phyloP scores from a whole-genome alignment of 2,888 invertebrate species.

The Leucophora obtusa region DNA sequence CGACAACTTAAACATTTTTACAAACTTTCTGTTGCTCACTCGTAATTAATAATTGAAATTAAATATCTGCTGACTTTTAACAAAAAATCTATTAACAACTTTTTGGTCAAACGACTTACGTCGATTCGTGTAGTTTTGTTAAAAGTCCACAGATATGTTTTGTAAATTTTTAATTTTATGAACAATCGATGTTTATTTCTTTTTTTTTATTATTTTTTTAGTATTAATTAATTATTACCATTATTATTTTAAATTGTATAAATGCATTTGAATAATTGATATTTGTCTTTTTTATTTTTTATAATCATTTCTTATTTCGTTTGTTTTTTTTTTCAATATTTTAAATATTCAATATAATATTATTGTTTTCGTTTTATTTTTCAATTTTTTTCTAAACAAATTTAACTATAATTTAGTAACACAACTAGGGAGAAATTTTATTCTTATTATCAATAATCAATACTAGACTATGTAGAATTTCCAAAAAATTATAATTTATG shows the following conservation, averaged over 20 bases:
- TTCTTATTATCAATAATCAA: constrained; percentile 43
- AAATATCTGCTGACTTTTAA: no score
- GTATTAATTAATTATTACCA: constrained; percentile 36
- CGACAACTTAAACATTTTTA: no score
- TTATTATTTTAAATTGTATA: constrained; percentile 66
- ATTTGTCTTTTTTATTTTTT: constrained; percentile 58
- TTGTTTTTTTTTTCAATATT: constrained; percentile 61
- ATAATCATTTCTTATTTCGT: constrained; percentile 26
- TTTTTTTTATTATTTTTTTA: constrained; percentile 24
- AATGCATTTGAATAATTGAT: constrained; percentile 77
- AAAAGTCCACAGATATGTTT: background rate
- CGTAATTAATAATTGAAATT: no score
- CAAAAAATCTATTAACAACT: no score
- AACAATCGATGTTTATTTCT: constrained; percentile 66
- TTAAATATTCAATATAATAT: constrained; percentile 60
- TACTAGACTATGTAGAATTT: constrained; percentile 46
- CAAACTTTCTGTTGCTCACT: no score
- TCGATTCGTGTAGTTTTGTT: no score
- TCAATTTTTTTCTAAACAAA: constrained; percentile 62
- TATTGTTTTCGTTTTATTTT: constrained; percentile 68
- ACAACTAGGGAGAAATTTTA: constrained; percentile 70
- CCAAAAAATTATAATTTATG: constrained; percentile 24
- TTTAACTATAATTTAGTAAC: constrained; percentile 75
- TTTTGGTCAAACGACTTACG: no score
- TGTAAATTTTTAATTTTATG: constrained; percentile 52